Evolutionary conservation across 2,797 vertebrate species (phyloP).

Genomic region (Prionace glauca): DNA sequence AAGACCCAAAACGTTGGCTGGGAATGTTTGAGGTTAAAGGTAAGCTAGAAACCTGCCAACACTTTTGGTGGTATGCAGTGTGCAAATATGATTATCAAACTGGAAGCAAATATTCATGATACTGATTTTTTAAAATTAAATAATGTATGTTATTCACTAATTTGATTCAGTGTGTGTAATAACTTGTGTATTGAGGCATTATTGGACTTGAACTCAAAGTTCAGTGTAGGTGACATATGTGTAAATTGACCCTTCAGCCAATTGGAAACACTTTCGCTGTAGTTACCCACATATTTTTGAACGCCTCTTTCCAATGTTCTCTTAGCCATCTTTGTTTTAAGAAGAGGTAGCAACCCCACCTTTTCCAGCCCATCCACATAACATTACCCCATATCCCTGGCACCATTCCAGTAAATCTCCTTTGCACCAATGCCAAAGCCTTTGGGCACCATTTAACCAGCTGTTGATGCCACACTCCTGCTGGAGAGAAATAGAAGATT

Average conservation of each 20-base stretch:
- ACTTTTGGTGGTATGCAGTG: neutral
- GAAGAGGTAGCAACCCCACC: neutral
- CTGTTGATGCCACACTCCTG: too few relatives aligned
- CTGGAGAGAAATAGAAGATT: too few relatives aligned
- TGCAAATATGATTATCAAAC: neutral
- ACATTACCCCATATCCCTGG: neutral
- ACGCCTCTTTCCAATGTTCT: neutral
- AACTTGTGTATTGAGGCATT: neutral
- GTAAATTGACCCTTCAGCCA: neutral
- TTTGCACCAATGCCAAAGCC: too few relatives aligned
- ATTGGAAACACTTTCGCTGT: neutral
- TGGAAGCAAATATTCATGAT: neutral
- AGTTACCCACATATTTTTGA: neutral
- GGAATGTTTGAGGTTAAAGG: neutral
- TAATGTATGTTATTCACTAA: neutral
- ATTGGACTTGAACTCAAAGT: neutral
- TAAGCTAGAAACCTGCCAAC: neutral
- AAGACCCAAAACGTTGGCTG: neutral
- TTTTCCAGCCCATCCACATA: neutral
- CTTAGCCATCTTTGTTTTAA: neutral
- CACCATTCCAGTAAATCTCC: neutral
- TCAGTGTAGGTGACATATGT: neutral
- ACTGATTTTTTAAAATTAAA: neutral
- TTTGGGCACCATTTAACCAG: too few relatives aligned
- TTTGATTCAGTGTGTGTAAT: too few relatives aligned